A percentile compares a stretch with the other conserved stretches of the same genome.
These are phyloP conservation scores for Antheraea assamensis DNA, from an alignment of 2,888 invertebrate genomes.

Conservation along the genomic window DNA sequence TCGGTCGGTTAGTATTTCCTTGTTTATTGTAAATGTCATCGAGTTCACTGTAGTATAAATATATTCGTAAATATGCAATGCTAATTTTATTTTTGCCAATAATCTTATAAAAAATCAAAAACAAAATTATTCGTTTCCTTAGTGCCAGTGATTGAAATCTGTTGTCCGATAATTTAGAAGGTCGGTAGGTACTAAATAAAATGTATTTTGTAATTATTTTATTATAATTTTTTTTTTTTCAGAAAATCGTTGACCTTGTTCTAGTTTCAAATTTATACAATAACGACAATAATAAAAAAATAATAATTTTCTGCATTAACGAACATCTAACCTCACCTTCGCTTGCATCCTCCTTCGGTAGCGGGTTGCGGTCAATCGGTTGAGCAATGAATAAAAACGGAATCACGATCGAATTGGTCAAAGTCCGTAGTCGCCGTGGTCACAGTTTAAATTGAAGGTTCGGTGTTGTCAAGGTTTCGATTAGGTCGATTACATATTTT, in stretches of 20 bases:
- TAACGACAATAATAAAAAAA: conserved; percentile 11
- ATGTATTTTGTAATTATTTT: not conserved
- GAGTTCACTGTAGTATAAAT: too few species aligned
- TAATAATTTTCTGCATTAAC: conserved; percentile 23
- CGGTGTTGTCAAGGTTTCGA: conserved; percentile 9
- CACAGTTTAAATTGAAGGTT: conserved; percentile 41
- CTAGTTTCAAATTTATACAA: not conserved
- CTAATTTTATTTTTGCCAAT: too few species aligned
- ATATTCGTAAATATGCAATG: too few species aligned
- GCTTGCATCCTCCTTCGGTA: conserved; percentile 14
- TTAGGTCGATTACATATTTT: conserved; percentile 4
- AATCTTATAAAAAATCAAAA: too few species aligned
- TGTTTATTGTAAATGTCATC: too few species aligned
- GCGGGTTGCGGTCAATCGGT: conserved; percentile 6
- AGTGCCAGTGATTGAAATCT: too few species aligned
- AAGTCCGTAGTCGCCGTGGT: conserved; percentile 48
- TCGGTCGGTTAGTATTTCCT: too few species aligned
- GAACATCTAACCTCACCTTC: conserved; percentile 21
- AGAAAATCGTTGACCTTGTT: conserved; percentile 5
- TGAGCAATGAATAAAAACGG: conserved; percentile 4
- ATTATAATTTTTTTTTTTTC: not conserved
- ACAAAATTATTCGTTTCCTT: too few species aligned
- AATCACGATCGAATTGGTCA: conserved; percentile 14
- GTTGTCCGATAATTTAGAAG: too few species aligned
- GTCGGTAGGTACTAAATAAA: too few species aligned